Conservation (phyloP, 2,888 invertebrate genomes). For the Apamea sordens region DNA sequence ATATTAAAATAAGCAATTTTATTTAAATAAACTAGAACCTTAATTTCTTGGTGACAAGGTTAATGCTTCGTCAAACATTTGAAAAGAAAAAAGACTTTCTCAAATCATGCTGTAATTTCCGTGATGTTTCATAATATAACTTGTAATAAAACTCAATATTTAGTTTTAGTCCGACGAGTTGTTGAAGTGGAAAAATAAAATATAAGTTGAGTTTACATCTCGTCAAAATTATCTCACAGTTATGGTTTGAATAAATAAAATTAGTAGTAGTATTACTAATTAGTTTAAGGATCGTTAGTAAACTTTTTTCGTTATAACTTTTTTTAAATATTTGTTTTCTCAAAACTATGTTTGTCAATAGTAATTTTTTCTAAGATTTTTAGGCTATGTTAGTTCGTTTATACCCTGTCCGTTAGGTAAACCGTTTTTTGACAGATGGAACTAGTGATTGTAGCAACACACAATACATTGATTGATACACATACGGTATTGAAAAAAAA, state of each 20-base stretch:
- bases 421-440: no score
- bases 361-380: not conserved
- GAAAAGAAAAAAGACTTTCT: slow-evolving; percentile 20
- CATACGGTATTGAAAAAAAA: no score
- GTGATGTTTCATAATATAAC: not conserved
- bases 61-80: slow-evolving; percentile 28
- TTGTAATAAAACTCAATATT: slow-evolving; percentile 14
- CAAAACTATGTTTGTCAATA: not conserved
- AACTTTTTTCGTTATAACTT: not conserved
- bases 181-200: slow-evolving; percentile 31
- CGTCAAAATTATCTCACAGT: not conserved
- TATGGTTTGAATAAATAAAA: not conserved
- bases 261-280: no score
- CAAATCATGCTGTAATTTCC: slow-evolving; percentile 15
- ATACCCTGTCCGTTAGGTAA: no score
- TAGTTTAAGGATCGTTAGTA: not conserved
- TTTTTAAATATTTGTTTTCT: not conserved
- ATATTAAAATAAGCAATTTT: slow-evolving; percentile 29
- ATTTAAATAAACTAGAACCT: slow-evolving; percentile 34
- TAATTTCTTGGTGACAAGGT: slow-evolving; percentile 28
- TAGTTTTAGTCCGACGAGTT: slow-evolving; percentile 5
- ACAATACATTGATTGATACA: no score
- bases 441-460: no score
- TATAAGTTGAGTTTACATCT: slow-evolving; percentile 7
- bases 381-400: not conserved